Percentiles rank a stretch among this genome's conserved stretches.
Evolutionary conservation across 2,113 vertebrate genomes (phyloP).

Genomic region (Aplodontia rufa): DNA sequence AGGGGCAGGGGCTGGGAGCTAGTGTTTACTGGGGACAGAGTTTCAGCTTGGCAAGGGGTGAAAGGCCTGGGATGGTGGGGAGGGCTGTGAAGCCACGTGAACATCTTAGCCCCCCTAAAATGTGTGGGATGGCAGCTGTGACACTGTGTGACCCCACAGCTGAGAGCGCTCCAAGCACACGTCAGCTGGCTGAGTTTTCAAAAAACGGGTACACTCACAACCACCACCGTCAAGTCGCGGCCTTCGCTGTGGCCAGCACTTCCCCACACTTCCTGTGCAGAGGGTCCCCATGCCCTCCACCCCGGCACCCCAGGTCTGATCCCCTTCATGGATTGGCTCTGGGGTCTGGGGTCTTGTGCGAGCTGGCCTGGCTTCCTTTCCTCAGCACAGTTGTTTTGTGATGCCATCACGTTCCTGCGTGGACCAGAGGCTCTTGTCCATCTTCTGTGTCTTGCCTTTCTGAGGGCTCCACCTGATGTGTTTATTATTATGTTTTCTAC

Average conservation of each 20-base stretch:
- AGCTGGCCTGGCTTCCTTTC: not conserved
- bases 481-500: not conserved
- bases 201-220: too few species aligned
- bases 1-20: not conserved
- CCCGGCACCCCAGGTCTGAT: not conserved
- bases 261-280: too few species aligned
- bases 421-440: too few species aligned
- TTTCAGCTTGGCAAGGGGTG: not conserved
- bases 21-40: not conserved
- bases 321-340: too few species aligned
- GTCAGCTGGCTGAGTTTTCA: too few species aligned
- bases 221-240: too few species aligned
- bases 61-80: not conserved
- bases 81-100: rapidly evolving
- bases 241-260: too few species aligned
- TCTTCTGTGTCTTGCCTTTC: too few species aligned
- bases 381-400: not conserved
- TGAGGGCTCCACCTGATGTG: not conserved
- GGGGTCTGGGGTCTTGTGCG: not conserved
- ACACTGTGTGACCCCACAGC: too few species aligned
- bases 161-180: too few species aligned
- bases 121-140: too few species aligned
- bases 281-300: too few species aligned
- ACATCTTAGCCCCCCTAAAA: not conserved
- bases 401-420: rapidly evolving